Evolutionary conservation across 2,113 vertebrate species (phyloP), one percentile per base, ranked within the genome.

Genomic region (Alligator mississippiensis): DNA sequence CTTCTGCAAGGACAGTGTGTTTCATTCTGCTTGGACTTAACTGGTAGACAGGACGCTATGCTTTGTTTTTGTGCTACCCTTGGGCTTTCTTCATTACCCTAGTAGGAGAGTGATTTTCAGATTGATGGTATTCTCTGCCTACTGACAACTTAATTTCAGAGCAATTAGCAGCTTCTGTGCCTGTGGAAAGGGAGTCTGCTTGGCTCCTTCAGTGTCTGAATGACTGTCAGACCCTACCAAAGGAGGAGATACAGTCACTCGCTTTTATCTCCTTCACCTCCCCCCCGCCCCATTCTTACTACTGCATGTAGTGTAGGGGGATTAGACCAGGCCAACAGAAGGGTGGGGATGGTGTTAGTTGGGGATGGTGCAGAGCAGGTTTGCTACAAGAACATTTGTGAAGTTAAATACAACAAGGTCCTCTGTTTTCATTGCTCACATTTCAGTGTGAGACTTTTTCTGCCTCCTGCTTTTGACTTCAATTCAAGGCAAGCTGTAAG

Each of bases 61-160:
- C 19, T 87, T 87, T 83, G 25, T 68, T 66, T 12, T 70, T 63
- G 9, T 70, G 47, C 28, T n/a, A 25, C 70, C 15, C 9, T 28
- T 82, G 47, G 47, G 47, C 47, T 47, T 47, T 47, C 47, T 47
- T 25, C 27, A 38, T 15, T 85, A 4, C 1, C 80, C 19, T 80
- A 24, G 57, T 60, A 58, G 58, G 25, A 93, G 57, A 78, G 27
- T 66, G 57, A n/a, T 72, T 88, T 88, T 92, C 27, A 28, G 82
- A 5, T 10, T 87, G 77, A 59, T 87, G 5, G 6, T 77, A 54
- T 13, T 9, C 90, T 81, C 34, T 89, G 24, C 19, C 79, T 80
- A 9, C 58, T 90, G 58, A 61, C 18, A 79, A 55, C 12, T 85
- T 78, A 24, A 90, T 93, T 94, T 55, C 85, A 60, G 59, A 84